These are phyloP conservation scores for Hirtodrosophila alboralis DNA, from an alignment of 2,888 invertebrate species.

Conservation along the genomic window DNA sequence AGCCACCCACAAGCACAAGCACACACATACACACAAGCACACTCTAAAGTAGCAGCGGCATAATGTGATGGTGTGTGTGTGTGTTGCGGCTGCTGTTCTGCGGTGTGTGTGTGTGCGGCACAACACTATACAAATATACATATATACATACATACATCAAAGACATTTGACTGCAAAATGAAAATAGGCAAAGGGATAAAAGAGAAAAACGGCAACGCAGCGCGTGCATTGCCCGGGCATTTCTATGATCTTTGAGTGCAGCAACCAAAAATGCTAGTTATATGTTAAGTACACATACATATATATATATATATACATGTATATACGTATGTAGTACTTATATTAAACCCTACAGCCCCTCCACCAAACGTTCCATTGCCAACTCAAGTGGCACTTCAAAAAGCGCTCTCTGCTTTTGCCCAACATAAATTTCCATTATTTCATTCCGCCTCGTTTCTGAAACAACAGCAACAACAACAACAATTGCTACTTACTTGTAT, in stretches of 20 bases:
- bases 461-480: slow-evolving; percentile 33
- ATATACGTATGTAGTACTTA: slow-evolving; percentile 22
- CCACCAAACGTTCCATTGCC: slow-evolving; percentile 6
- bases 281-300: slow-evolving; percentile 9
- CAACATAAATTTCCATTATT: slow-evolving; percentile 74
- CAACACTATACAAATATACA: slow-evolving; percentile 21
- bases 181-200: slow-evolving; percentile 5
- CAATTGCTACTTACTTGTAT: slow-evolving; percentile 55
- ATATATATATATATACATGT: not conserved
- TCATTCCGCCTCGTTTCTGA: slow-evolving; percentile 63
- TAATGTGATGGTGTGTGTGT: slow-evolving; percentile 37
- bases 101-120: slow-evolving; percentile 17
- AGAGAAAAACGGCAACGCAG: slow-evolving; percentile 21
- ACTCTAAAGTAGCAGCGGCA: slow-evolving; percentile 28
- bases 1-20: slow-evolving; percentile 30
- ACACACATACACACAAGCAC: slow-evolving; percentile 17
- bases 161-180: slow-evolving; percentile 61
- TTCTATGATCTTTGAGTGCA: slow-evolving; percentile 34
- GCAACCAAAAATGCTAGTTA: slow-evolving; percentile 36
- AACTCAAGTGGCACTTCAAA: slow-evolving; percentile 51
- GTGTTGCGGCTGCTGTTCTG: slow-evolving; percentile 15
- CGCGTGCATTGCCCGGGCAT: slow-evolving; percentile 13
- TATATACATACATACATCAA: slow-evolving; percentile 26
- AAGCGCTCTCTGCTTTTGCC: slow-evolving; percentile 46
- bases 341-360: slow-evolving; percentile 9